Base-by-base conservation (phyloP, 35 echinoderm and acorn worm species). In the Holothuria glaberrima region DNA sequence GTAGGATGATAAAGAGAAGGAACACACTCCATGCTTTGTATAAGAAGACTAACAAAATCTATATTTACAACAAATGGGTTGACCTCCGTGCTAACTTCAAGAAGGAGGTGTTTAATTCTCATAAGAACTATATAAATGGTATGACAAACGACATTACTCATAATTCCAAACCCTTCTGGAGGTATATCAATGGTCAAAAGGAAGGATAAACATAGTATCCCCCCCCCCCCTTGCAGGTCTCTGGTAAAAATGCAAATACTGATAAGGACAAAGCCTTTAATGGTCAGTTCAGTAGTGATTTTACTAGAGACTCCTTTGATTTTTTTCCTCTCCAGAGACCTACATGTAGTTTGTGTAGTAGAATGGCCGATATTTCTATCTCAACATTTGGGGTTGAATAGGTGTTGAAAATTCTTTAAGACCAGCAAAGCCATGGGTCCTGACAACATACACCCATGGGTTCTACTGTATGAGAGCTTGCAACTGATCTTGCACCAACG, bases 1-100 rank as follows among this genome's bases (percentile, higher is more conserved):
- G 66, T 69, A 69, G 66, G 25, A 69, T 69, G 66, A 69, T 69
- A 26, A 69, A 69, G 66, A 69, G 66, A 69, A 69, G 66, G 66
- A 69, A 25, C 13, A 54, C 3, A 54, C 50, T 54, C 16, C 66
- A 69, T 69, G 66, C 22, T 69, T 22, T 69, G 24, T 69, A 69
- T 33, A 69, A 69, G 66, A 27, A 69, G 25, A 69, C 66, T 6
- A 69, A 69, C n/a, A 69, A 69, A 69, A 29, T 22, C 66, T 22
- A 69, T 69, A 69, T 69, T 29, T 69, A 69, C 24, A 69, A 27
- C 66, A 69, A 69, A 69, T 69, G 66, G 66, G 66, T 69, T 27
- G 66, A 69, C 66, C 66, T 69, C 25, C 25, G 66, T 69, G 66
- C 66, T 24, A 69, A 69, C 25, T 26, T 69, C 66, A 69, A 69